Base-by-base conservation (phyloP, 1,140 invertebrate species). In the Epicauta chinensis region DNA sequence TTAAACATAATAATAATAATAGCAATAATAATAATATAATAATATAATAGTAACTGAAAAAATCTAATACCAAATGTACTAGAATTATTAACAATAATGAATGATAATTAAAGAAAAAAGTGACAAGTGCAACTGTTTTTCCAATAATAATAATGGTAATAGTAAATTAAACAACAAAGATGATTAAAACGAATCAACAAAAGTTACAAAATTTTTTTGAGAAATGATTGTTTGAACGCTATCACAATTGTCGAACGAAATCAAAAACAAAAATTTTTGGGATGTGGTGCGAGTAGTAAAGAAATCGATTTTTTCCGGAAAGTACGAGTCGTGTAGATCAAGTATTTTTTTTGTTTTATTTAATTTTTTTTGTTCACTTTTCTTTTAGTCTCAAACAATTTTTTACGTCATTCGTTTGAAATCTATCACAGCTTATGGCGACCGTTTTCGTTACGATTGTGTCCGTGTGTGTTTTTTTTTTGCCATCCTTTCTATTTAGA, bases 381-480 rank as follows among this genome's bases (percentile, higher is more conserved):
- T 34, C 32, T 7, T 34, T 34, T 34, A n/a, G 23, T 23, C 23
- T 51, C 41, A 51, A 38, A 41, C 49, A 35, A 51, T 41, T 38
- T n/a, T 51, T 51, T 51, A 51, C 49, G 49, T 51, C 49, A 51
- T 51, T 51, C 49, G 49, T 51, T 51, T 51, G 16, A 34, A 42
- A 35, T 42, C 39, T 51, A 51, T 51, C 49, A 51, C 49, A 51
- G 49, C 49, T 40, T 50, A 41, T 36, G 30, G 38, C n/a, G 9
- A 34, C 45, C 34, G 14, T 38, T 17, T 23, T 23, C 23, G 23
- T 23, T 23, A 23, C n/a, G 23, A 23, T 23, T 23, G 23, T 23
- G 23, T 23, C 7, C 23, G 23, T 23, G n/a, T n/a, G n/a, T n/a
- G n/a, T n/a, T n/a, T n/a, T n/a, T n/a, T 23, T 23, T 2, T 23